These are phyloP conservation scores for Eleutherodactylus coqui DNA, from an alignment of 2,797 vertebrate genomes.

Conservation along the genomic window DNA sequence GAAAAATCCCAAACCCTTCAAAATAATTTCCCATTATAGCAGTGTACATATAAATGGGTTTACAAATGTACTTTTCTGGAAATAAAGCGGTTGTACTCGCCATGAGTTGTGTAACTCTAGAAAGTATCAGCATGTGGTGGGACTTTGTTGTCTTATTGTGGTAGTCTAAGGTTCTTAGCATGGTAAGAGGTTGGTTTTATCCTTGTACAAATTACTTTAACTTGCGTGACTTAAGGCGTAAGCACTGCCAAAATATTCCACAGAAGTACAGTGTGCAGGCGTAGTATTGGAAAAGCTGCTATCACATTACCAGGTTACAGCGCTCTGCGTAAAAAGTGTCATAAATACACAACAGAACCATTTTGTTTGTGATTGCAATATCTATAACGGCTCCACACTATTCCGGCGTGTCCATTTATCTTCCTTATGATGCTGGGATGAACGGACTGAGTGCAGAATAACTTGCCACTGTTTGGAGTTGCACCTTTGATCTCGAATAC, in stretches of 20 bases:
- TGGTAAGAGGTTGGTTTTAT: neutral
- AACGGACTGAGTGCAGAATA: neutral
- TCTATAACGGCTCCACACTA: neutral
- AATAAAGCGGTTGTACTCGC: neutral
- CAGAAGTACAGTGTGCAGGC: neutral
- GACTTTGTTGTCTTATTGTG: conserved; percentile 21
- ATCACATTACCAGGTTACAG: conserved; percentile 25
- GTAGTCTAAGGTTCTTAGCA: neutral
- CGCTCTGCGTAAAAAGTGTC: conserved; percentile 12
- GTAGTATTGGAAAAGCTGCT: neutral
- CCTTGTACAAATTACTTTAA: conserved; percentile 17
- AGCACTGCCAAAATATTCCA: conserved; percentile 18
- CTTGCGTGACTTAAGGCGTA: conserved; percentile 1
- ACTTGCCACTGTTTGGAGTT: neutral
- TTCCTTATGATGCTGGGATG: conserved; percentile 5
- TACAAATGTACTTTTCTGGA: neutral
- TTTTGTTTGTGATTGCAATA: conserved; percentile 14
- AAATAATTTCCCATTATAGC: neutral
- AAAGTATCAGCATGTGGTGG: neutral
- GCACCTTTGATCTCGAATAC: neutral
- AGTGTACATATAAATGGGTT: neutral
- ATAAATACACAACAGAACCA: conserved; percentile 26
- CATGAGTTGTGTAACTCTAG: neutral
- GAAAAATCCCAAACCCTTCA: neutral
- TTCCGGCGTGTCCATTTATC: neutral